phyloP scores from a whole-genome alignment of 2,797 vertebrate species.

The Tokudaia muenninki region DNA sequence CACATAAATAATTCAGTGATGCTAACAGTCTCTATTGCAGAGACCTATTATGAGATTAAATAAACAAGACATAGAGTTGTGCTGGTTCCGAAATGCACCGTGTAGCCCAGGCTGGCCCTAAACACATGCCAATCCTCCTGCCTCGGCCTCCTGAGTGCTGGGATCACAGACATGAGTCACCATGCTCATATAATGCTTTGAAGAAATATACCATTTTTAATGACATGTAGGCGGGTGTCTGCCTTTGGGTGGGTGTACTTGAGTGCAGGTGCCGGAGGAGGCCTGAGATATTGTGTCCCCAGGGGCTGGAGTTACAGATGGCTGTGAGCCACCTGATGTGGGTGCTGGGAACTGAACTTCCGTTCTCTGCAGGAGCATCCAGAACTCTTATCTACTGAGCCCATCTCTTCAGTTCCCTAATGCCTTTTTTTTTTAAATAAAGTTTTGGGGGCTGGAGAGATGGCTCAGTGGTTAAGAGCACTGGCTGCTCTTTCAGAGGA shows the following conservation, averaged over 20 bases:
- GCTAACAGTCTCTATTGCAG: neutral
- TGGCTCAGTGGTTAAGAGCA: neutral
- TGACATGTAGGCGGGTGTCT: neutral
- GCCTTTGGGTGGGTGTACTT: too few relatives aligned
- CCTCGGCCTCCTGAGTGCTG: neutral
- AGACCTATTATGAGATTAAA: neutral
- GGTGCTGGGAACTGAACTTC: neutral
- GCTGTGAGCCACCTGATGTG: neutral
- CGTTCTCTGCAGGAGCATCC: neutral
- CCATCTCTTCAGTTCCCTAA: neutral
- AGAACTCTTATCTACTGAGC: neutral
- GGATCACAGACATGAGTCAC: neutral
- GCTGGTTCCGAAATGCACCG: too few relatives aligned
- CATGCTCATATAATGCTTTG: neutral
- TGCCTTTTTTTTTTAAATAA: neutral
- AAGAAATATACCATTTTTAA: neutral
- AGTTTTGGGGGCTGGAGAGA: neutral
- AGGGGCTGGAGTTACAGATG: neutral
- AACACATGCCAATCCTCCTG: neutral
- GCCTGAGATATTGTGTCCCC: neutral
- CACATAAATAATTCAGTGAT: neutral
- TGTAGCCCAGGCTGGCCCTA: neutral
- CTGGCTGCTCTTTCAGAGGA: neutral
- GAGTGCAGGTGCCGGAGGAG: neutral
- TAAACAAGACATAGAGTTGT: neutral